These are phyloP conservation scores for Cinara cedri DNA, from an alignment of 2,888 invertebrate species.

Conservation along the genomic window DNA sequence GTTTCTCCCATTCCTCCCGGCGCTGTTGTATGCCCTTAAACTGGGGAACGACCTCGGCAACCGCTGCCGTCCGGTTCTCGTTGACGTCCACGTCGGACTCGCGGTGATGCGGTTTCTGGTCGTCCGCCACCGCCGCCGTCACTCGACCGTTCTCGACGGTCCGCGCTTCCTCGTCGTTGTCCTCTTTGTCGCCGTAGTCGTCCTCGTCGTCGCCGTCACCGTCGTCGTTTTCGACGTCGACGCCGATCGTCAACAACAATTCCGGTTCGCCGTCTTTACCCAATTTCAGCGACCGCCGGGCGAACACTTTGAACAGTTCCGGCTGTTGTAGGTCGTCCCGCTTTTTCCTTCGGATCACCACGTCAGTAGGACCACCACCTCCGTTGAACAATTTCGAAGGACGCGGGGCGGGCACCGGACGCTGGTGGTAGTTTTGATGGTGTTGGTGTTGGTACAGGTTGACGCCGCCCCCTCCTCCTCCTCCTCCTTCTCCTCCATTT, in stretches of 20 bases:
- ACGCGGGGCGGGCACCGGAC: constrained; percentile 53
- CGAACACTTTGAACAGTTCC: constrained; percentile 82
- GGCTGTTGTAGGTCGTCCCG: constrained; percentile 70
- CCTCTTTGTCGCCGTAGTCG: not conserved
- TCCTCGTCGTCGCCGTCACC: constrained; percentile 57
- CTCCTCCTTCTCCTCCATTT: not conserved
- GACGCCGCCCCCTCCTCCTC: too few species aligned
- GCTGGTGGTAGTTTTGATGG: not conserved
- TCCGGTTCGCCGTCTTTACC: constrained; percentile 71
- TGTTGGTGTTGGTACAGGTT: too few species aligned
- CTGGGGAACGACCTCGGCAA: constrained; percentile 61
- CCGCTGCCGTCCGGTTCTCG: constrained; percentile 39
- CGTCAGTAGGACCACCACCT: constrained; percentile 2
- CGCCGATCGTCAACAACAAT: constrained; percentile 61
- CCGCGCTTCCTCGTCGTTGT: not conserved
- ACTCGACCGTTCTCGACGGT: constrained; percentile 64
- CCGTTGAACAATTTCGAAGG: constrained; percentile 40
- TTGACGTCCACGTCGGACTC: constrained; percentile 40
- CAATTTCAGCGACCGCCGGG: constrained; percentile 79
- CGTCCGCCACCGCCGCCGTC: constrained; percentile 59
- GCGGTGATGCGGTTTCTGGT: constrained; percentile 2
- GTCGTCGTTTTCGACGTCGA: constrained; percentile 60
- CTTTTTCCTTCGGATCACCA: constrained; percentile 35
- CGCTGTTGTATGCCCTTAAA: constrained; percentile 78
- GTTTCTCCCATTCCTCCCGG: constrained; percentile 79